phyloP scores from a whole-genome alignment of 2,113 vertebrate genomes.

The Lophochroa leadbeateri region DNA sequence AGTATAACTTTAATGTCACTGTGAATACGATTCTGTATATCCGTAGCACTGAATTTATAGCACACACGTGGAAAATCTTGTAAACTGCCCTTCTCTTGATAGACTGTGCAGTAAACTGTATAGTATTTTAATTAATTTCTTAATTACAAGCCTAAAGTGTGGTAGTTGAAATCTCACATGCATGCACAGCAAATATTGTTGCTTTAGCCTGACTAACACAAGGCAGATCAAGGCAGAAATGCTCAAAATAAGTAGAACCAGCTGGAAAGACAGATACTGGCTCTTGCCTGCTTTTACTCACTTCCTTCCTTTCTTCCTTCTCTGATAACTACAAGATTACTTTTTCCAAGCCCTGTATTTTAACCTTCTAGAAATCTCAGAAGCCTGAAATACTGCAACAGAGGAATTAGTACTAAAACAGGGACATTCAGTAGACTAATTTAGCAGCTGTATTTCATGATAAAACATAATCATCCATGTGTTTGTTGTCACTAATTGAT shows the following conservation, averaged over 20 bases:
- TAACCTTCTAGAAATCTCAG: not conserved
- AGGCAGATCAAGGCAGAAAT: slow-evolving; percentile 5
- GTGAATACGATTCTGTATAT: slow-evolving; percentile 39
- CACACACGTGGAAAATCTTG: slow-evolving; percentile 48
- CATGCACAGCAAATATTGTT: slow-evolving; percentile 39
- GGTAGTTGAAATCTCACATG: slow-evolving; percentile 52
- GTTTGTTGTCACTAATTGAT: not conserved
- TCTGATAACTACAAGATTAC: slow-evolving; percentile 37
- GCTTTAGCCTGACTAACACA: not conserved
- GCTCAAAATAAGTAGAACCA: slow-evolving; percentile 47
- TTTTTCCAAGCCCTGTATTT: slow-evolving; percentile 24
- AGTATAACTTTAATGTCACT: slow-evolving; percentile 47
- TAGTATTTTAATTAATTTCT: slow-evolving; percentile 75
- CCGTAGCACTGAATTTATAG: slow-evolving; percentile 50
- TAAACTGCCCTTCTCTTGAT: slow-evolving; percentile 58
- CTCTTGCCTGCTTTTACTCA: slow-evolving; percentile 10
- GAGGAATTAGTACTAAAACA: not conserved
- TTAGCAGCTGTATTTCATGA: not conserved
- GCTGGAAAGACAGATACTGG: slow-evolving; percentile 45
- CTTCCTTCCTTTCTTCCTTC: not conserved
- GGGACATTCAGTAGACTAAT: not conserved
- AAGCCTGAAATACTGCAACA: not conserved
- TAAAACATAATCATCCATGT: not conserved
- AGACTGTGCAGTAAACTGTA: slow-evolving; percentile 70
- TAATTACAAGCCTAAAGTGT: slow-evolving; percentile 60